A percentile compares a stretch with the other conserved stretches of the same genome.
These are phyloP conservation scores for Thymallus thymallus DNA, from an alignment of 2,113 vertebrate genomes.

Conservation along the genomic window DNA sequence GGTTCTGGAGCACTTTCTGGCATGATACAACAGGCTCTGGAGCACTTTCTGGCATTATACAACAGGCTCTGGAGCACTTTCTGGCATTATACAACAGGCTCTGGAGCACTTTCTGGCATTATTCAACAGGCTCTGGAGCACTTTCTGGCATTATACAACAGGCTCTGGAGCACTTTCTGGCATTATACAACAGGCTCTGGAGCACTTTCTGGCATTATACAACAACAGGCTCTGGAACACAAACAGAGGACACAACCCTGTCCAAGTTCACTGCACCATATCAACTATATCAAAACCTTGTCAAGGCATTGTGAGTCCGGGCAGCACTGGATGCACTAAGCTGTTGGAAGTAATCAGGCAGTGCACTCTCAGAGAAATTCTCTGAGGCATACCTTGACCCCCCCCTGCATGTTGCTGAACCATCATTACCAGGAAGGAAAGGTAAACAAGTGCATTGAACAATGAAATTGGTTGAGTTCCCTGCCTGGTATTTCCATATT, in stretches of 20 bases:
- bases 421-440: no score
- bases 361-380: neutral
- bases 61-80: slow-evolving; percentile 57
- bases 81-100: slow-evolving; percentile 59
- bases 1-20: slow-evolving; percentile 58
- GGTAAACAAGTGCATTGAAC: neutral
- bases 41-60: no score
- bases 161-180: no score
- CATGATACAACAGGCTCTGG: slow-evolving; percentile 58
- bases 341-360: neutral
- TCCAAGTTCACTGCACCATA: neutral
- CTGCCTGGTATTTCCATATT: no score
- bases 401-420: no score
- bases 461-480: neutral
- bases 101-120: no score
- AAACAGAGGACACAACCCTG: slow-evolving; percentile 18
- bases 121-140: slow-evolving; percentile 52
- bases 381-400: neutral
- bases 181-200: no score
- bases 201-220: slow-evolving; percentile 67
- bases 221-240: slow-evolving; percentile 45
- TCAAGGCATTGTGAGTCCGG: neutral
- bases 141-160: slow-evolving; percentile 65
- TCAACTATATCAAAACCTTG: neutral
- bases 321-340: neutral